Evolutionary conservation across 2,113 vertebrate species (phyloP).

Genomic region (Megalops atlanticus): DNA sequence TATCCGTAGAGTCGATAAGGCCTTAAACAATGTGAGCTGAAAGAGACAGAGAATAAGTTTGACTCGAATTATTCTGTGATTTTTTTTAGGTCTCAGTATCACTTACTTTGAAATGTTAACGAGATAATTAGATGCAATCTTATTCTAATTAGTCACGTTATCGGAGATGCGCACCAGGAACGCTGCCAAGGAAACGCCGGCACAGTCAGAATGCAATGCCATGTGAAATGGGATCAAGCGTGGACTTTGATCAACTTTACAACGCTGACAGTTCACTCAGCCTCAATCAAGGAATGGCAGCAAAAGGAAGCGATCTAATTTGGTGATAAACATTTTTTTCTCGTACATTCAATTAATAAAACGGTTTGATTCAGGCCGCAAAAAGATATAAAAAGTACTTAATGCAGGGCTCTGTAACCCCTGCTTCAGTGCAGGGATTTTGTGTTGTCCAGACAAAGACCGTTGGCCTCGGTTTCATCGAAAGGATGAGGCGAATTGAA

Average conservation of each 20-base stretch:
- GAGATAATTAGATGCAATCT: conserved; percentile 2
- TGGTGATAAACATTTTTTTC: conserved; percentile 1
- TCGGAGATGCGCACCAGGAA: neutral
- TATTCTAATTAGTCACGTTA: conserved; percentile 3
- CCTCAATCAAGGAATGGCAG: neutral
- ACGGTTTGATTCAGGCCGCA: neutral
- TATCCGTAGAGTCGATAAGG: too few relatives aligned
- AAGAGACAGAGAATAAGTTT: neutral
- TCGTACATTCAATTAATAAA: neutral
- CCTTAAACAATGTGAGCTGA: neutral
- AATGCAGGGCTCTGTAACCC: neutral
- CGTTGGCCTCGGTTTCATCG: neutral
- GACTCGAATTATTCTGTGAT: neutral
- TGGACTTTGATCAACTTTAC: conserved; percentile 3
- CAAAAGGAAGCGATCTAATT: neutral
- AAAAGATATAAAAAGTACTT: neutral
- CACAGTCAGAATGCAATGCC: neutral
- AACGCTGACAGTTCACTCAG: neutral
- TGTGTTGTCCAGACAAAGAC: neutral
- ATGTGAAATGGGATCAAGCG: neutral
- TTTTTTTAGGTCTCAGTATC: neutral
- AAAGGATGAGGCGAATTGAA: too few relatives aligned
- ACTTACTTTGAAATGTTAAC: conserved; percentile 1
- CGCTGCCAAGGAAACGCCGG: neutral
- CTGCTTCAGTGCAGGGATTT: neutral